These are phyloP conservation scores for Harpagifer antarcticus DNA, from an alignment of 2,797 vertebrate genomes.

Conservation along the genomic window DNA sequence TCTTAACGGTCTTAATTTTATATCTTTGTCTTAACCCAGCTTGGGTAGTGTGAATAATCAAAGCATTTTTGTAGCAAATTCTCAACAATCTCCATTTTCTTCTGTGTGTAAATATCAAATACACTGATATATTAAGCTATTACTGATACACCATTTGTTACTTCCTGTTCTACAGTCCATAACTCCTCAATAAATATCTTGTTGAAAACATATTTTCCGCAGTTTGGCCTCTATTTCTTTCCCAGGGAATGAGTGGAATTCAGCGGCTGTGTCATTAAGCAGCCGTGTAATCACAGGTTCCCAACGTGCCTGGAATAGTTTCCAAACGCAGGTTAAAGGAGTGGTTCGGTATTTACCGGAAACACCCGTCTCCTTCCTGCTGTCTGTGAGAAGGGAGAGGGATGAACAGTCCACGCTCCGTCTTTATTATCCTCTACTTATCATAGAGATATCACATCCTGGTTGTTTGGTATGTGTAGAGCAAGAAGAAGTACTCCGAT, in stretches of 20 bases:
- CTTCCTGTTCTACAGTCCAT: conserved; percentile 40
- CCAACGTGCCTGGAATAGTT: conserved; percentile 63
- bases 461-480: conserved; percentile 32
- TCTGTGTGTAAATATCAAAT: conserved; percentile 16
- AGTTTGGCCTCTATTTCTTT: conserved; percentile 46
- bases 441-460: conserved; percentile 15
- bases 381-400: conserved; percentile 11
- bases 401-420: conserved; percentile 8
- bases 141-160: conserved; percentile 57
- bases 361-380: conserved; percentile 41
- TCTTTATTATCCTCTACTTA: background rate
- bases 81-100: conserved; percentile 23
- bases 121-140: conserved; percentile 50
- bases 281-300: conserved; percentile 62
- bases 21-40: conserved; percentile 72
- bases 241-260: conserved; percentile 48
- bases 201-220: conserved; percentile 9
- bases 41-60: conserved; percentile 69
- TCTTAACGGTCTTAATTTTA: conserved; percentile 76
- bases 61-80: conserved; percentile 74
- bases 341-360: conserved; percentile 51
- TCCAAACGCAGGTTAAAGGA: conserved; percentile 1
- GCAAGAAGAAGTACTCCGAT: too few relatives aligned
- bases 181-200: conserved; percentile 73
- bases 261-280: conserved; percentile 45